Base-by-base conservation (phyloP, 2,797 vertebrate genomes). In the Masticophis lateralis region DNA sequence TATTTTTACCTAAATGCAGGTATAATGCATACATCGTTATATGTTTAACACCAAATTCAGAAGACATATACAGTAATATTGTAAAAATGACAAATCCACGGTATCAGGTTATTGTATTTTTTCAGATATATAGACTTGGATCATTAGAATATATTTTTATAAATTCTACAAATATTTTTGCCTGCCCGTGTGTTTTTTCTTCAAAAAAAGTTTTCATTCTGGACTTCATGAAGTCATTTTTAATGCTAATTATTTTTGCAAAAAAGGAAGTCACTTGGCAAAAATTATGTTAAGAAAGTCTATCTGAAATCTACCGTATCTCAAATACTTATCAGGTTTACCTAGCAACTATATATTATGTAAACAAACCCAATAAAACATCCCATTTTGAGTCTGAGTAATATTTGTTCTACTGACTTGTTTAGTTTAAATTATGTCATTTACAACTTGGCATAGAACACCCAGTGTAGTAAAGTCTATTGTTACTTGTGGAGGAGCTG, bases 361-460 rank as follows among this genome's bases (percentile, higher is more conserved):
- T 37, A 91, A 86, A 53, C 6, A 93, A 95, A 94, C 88, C 25
- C 95, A 93, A 89, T 74, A 93, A 92, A 94, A n/a, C 66, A 93
- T 28, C 83, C 37, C 0, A 92, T 12, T 93, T 47, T 8, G 32
- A 63, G 43, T 96, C 96, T 94, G 93, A 47, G 51, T 79, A 69
- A 90, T 63, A 92, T 43, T 93, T 93, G 93, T 97, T 91, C 93
- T 92, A 92, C 93, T 87, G 91, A 94, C 89, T 94, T 94, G 93
- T 95, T 96, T 95, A 93, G 92, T 95, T 95, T 91, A 93, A 96
- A 94, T 94, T 94, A 96, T 97, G 96, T 96, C 95, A 94, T 94
- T 97, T 96, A 95, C 88, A 94, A 95, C 94, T 94, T 94, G 90
- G 92, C 87, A 91, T 95, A 88, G 93, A 95, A 95, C 90, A 94